Conservation (phyloP, 1,140 invertebrate genomes). For the Caenorhabditis brenneri region DNA sequence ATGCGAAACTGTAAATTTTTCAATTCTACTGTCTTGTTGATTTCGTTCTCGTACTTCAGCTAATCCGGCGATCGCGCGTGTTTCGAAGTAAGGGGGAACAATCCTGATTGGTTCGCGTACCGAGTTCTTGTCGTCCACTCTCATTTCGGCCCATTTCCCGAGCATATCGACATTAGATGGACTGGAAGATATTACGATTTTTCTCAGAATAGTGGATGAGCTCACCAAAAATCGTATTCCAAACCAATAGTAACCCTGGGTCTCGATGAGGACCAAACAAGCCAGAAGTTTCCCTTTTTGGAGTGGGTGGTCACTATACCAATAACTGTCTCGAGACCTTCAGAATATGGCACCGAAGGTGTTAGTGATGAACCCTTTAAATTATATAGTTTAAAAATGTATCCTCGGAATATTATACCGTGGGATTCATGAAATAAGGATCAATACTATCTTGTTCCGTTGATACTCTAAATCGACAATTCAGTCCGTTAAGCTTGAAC, state of each 20-base stretch:
- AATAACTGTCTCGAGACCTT: neutral
- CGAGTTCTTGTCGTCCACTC: neutral
- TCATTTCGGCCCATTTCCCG: neutral
- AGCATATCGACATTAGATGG: neutral
- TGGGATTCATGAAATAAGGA: neutral
- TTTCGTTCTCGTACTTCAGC: neutral
- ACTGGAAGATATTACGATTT: neutral
- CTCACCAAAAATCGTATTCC: neutral
- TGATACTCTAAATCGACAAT: neutral
- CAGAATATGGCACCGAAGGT: neutral
- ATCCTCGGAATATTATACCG: too few species aligned
- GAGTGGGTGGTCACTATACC: neutral
- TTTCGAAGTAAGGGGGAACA: neutral
- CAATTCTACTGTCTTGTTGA: too few species aligned
- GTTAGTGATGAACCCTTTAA: too few species aligned
- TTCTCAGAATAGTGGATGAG: too few species aligned
- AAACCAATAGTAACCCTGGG: neutral
- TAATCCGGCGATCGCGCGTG: neutral
- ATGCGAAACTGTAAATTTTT: neutral
- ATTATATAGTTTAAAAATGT: too few species aligned
- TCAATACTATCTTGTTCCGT: neutral
- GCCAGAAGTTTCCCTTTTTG: neutral
- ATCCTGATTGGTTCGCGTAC: neutral
- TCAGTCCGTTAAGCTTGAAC: neutral
- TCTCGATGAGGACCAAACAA: neutral